Conservation (phyloP, 2,113 vertebrate genomes). For the Stigmatopora argus region DNA sequence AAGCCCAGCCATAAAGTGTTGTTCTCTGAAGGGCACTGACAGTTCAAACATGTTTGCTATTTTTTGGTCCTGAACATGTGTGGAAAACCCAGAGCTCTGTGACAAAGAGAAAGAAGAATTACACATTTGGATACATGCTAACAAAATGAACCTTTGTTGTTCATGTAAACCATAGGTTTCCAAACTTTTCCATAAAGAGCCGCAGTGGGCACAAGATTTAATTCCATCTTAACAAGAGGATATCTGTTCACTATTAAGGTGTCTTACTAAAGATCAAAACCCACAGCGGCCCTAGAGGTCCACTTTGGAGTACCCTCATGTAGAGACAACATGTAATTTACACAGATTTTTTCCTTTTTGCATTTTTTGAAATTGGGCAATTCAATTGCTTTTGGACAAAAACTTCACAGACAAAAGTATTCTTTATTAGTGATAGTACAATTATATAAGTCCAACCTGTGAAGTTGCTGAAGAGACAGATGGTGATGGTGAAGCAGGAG, state of each 20-base stretch:
- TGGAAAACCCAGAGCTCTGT: conserved; percentile 98
- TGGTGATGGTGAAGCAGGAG: conserved; percentile 92
- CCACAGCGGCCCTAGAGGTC: no score
- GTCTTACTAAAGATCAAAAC: no score
- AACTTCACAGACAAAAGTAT: neutral
- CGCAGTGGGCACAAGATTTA: no score
- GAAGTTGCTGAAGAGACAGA: conserved; percentile 96
- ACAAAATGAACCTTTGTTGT: neutral
- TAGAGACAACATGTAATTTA: neutral
- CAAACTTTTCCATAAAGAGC: no score
- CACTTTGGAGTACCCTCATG: no score
- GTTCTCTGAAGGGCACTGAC: conserved; percentile 94
- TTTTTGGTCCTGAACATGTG: conserved; percentile 95
- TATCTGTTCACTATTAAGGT: no score
- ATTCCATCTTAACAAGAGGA: no score
- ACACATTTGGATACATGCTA: neutral
- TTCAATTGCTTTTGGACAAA: neutral
- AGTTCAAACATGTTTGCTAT: conserved; percentile 99
- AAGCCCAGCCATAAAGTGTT: conserved; percentile 91
- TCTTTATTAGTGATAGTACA: neutral
- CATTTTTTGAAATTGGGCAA: neutral
- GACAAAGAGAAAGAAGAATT: neutral
- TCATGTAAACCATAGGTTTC: neutral
- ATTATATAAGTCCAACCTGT: conserved; percentile 74
- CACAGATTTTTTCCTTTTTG: neutral